phyloP scores from a whole-genome alignment of 2,113 vertebrate species.

The Eurypyga helias region DNA sequence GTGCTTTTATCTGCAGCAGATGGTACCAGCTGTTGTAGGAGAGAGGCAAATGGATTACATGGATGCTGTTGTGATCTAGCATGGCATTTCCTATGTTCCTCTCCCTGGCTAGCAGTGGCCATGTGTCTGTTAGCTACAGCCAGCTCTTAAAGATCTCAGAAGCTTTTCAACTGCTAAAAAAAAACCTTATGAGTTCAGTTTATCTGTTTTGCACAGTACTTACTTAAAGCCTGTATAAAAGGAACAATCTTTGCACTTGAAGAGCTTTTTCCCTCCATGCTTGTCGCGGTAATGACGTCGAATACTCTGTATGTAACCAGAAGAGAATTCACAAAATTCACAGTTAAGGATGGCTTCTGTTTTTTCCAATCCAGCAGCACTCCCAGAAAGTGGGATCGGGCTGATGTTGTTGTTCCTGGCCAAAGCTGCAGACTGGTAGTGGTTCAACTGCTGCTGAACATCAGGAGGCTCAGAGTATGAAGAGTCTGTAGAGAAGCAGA shows the following conservation, averaged over 20 bases:
- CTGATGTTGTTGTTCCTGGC: constrained; percentile 86
- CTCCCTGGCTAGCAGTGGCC: neutral
- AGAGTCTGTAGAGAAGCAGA: constrained; percentile 79
- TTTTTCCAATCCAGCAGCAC: constrained; percentile 73
- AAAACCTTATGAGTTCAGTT: neutral
- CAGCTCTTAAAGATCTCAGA: neutral
- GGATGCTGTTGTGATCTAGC: constrained; percentile 43
- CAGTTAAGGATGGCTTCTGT: constrained; percentile 88
- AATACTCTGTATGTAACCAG: constrained; percentile 98
- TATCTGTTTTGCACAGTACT: constrained; percentile 55
- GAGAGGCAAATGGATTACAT: constrained; percentile 55
- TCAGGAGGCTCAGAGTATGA: constrained; percentile 91
- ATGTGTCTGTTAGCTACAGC: neutral
- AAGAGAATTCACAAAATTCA: constrained; percentile 98
- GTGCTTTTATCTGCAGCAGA: neutral
- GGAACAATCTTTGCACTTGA: constrained; percentile 98
- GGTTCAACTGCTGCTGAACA: constrained; percentile 93
- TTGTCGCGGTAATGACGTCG: constrained; percentile 97
- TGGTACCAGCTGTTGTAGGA: neutral
- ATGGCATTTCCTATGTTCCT: neutral
- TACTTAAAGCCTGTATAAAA: constrained; percentile 99
- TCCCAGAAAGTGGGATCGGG: constrained; percentile 75
- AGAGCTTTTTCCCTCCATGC: constrained; percentile 96
- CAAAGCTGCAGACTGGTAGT: constrained; percentile 89
- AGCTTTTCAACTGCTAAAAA: neutral